These are phyloP conservation scores for Steromphala cineraria DNA, from an alignment of 2,888 invertebrate genomes.

Conservation along the genomic window DNA sequence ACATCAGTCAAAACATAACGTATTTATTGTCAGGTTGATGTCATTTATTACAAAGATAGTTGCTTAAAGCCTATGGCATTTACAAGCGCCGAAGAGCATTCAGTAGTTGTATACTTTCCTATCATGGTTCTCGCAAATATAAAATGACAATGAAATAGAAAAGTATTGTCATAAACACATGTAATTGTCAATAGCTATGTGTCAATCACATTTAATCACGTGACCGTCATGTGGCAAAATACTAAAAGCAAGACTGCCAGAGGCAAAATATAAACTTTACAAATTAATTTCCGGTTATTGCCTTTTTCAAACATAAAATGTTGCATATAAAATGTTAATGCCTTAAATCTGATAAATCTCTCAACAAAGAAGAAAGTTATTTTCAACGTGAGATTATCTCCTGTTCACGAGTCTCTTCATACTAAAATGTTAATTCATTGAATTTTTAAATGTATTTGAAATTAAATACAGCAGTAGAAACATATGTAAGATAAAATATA, in stretches of 20 bases:
- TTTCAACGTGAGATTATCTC: neutral
- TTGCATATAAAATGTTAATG: too few species aligned
- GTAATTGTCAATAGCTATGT: neutral
- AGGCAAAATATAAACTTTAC: too few species aligned
- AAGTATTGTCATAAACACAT: conserved; percentile 4
- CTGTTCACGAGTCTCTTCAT: neutral
- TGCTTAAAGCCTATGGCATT: too few species aligned
- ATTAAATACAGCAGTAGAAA: too few species aligned
- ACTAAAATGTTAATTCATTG: neutral
- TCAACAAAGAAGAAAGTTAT: too few species aligned
- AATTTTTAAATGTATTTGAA: neutral
- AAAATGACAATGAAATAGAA: conserved; percentile 17
- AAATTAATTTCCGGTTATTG: too few species aligned
- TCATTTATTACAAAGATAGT: too few species aligned
- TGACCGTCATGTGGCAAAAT: neutral
- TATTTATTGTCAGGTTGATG: too few species aligned
- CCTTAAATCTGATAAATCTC: too few species aligned
- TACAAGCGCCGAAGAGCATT: neutral
- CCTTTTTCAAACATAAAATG: too few species aligned
- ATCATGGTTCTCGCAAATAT: neutral
- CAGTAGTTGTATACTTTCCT: neutral
- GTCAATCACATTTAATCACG: conserved; percentile 17
- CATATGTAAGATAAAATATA: neutral
- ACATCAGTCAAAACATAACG: too few species aligned
- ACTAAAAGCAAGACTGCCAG: neutral